These are phyloP conservation scores for Phalanger gymnotis DNA, from an alignment of 2,797 vertebrate species.

Conservation along the genomic window DNA sequence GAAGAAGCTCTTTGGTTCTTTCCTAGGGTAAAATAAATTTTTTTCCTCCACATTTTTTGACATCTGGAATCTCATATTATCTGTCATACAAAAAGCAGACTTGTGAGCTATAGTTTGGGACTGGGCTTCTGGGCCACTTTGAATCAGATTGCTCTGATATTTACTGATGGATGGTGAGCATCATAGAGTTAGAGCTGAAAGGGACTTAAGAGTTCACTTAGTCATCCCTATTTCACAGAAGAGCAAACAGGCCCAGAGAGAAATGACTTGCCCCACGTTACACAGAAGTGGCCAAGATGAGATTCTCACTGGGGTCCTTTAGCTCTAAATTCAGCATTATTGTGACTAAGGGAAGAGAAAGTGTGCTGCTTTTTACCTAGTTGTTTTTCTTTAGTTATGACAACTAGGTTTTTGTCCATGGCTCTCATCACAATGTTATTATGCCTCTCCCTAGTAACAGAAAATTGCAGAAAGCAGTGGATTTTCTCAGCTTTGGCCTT, in stretches of 20 bases:
- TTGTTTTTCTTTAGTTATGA: slow-evolving; percentile 10
- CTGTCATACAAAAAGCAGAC: not conserved
- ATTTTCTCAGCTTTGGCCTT: not conserved
- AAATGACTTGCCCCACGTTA: not conserved
- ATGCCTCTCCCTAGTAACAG: not conserved
- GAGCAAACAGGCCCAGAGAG: not conserved
- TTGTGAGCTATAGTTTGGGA: not conserved
- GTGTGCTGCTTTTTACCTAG: slow-evolving; percentile 7
- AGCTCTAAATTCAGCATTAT: not conserved
- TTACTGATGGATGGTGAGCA: not conserved
- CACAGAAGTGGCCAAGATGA: not conserved
- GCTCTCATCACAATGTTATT: slow-evolving; percentile 2
- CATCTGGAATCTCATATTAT: not conserved
- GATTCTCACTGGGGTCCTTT: not conserved
- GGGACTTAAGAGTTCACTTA: not conserved
- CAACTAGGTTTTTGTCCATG: slow-evolving; percentile 12
- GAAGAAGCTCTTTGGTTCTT: not conserved
- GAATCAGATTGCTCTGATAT: not conserved
- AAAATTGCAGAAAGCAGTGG: not conserved
- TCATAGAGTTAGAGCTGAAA: not conserved
- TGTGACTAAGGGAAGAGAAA: not conserved
- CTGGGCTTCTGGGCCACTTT: not conserved
- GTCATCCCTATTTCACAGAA: not conserved
- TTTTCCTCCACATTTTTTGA: not conserved
- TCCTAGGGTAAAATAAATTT: slow-evolving; percentile 4